Percentiles rank a stretch among this genome's conserved stretches.
These are phyloP conservation scores for Xylocampa areola DNA, from an alignment of 2,888 invertebrate genomes.

Conservation along the genomic window DNA sequence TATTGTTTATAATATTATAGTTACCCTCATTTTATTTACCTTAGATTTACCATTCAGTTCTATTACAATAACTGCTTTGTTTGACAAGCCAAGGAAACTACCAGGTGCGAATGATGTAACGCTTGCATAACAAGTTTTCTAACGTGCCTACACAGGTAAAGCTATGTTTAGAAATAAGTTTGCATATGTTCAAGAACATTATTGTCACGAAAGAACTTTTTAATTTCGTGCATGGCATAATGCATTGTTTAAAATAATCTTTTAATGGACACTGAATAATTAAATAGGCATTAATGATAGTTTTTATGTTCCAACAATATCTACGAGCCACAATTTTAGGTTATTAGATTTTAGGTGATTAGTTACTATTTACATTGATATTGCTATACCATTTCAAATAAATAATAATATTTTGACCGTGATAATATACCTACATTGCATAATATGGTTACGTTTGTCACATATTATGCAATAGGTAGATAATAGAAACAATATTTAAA, in stretches of 20 bases:
- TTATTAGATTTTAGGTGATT: too few species aligned
- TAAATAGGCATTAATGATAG: too few species aligned
- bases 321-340: too few species aligned
- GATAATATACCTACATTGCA: conserved; percentile 19
- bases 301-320: too few species aligned
- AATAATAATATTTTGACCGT: conserved; percentile 9
- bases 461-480: conserved; percentile 16
- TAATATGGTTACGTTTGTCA: conserved; percentile 27
- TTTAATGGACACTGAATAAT: too few species aligned
- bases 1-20: conserved; percentile 1
- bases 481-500: conserved; percentile 6
- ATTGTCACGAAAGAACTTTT: background rate
- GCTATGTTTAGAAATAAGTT: conserved; percentile 2
- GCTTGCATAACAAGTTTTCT: conserved; percentile 37
- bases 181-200: background rate
- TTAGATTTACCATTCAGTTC: conserved; percentile 20
- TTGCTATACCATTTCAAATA: too few species aligned
- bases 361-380: background rate
- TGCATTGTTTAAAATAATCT: too few species aligned
- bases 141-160: background rate
- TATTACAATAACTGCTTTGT: conserved; percentile 37
- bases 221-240: too few species aligned
- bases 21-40: conserved; percentile 17
- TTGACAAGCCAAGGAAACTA: conserved; percentile 37
- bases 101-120: conserved; percentile 16